Conservation (phyloP, 2,113 vertebrate species). For the Eira barbara region DNA sequence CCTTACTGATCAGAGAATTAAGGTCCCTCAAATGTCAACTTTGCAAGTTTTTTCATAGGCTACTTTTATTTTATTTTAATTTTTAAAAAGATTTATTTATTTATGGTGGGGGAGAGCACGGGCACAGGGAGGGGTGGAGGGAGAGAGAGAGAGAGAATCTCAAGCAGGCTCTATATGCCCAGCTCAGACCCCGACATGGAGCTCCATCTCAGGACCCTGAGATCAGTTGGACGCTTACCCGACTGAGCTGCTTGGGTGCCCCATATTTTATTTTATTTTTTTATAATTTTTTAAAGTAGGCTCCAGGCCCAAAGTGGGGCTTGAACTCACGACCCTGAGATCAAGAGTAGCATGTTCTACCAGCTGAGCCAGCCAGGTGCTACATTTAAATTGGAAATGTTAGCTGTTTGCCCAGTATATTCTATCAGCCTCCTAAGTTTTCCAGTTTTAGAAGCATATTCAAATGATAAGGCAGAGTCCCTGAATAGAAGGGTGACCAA, state of each 20-base stretch:
- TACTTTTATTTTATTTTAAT: not conserved
- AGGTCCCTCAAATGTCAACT: not conserved
- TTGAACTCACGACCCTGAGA: not conserved
- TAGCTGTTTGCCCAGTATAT: not conserved
- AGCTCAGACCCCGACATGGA: not conserved
- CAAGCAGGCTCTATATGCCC: not conserved
- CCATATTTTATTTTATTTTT: not conserved
- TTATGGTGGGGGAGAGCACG: not conserved
- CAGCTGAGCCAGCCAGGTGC: not conserved
- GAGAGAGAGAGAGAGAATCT: not conserved
- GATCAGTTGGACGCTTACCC: not conserved
- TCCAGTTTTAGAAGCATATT: slow-evolving; percentile 15
- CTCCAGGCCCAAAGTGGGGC: not conserved
- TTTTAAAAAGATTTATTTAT: not conserved
- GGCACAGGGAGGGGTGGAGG: not conserved
- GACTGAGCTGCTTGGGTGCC: not conserved
- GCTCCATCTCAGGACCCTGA: not conserved
- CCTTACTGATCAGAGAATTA: slow-evolving; percentile 12
- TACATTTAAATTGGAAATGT: slow-evolving; percentile 15
- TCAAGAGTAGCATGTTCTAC: not conserved
- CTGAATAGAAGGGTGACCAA: slow-evolving; percentile 15
- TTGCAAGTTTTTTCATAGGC: not conserved
- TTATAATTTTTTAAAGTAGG: not conserved
- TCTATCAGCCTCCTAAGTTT: slow-evolving; percentile 10
- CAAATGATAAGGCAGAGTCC: not conserved